phyloP scores from a whole-genome alignment of 2,888 invertebrate species.

The Macrophya annulata region DNA sequence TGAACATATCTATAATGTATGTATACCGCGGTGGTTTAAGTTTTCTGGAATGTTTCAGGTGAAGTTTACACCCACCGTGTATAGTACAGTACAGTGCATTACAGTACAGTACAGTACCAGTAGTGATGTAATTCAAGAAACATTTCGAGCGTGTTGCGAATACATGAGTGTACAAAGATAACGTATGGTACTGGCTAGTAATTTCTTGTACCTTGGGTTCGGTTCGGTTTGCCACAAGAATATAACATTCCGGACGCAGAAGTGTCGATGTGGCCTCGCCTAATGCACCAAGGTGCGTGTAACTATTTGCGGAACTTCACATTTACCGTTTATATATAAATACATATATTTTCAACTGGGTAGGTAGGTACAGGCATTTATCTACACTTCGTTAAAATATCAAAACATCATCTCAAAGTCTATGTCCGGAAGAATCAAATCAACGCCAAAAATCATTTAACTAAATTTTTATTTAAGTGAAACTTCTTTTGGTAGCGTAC shows the following conservation, averaged over 20 bases:
- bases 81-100: background rate
- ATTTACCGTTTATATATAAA: background rate
- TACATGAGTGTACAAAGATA: slow-evolving; percentile 12
- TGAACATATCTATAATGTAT: no score
- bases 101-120: background rate
- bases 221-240: background rate
- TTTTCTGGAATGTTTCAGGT: slow-evolving; percentile 27
- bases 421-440: no score
- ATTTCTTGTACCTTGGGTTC: slow-evolving; percentile 1
- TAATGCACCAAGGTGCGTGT: background rate
- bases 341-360: background rate
- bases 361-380: background rate
- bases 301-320: background rate
- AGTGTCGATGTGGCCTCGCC: slow-evolving; percentile 10
- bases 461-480: no score
- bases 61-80: background rate
- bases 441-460: no score
- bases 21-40: background rate
- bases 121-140: slow-evolving; percentile 45
- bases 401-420: no score
- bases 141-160: slow-evolving; percentile 48
- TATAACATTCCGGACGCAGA: slow-evolving; percentile 9
- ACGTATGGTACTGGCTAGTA: background rate
- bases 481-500: no score
- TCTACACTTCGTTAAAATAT: no score